Conservation (phyloP, 2,888 invertebrate species). For the Amphipyra tragopoginis region DNA sequence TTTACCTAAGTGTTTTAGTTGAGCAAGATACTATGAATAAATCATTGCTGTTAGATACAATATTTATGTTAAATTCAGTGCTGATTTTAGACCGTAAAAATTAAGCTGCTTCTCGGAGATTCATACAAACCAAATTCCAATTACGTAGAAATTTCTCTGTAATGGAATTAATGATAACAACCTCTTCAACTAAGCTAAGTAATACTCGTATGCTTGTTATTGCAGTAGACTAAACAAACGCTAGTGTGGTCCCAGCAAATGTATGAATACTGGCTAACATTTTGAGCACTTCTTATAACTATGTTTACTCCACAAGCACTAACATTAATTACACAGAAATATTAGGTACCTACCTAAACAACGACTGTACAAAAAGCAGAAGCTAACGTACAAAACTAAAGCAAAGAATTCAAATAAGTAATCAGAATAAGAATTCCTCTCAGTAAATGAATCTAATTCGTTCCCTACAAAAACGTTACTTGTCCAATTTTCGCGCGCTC, state of each 20-base stretch:
- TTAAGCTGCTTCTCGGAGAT: constrained; percentile 1
- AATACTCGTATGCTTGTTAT: neutral
- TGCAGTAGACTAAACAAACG: constrained; percentile 1
- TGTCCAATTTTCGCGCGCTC: constrained; percentile 30
- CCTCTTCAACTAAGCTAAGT: constrained; percentile 1
- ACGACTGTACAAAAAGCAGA: neutral
- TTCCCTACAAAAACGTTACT: constrained; percentile 25
- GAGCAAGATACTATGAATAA: constrained; percentile 22
- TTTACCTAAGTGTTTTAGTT: constrained; percentile 34
- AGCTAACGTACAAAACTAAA: neutral
- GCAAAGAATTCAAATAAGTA: neutral
- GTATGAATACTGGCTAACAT: neutral
- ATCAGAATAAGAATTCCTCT: constrained; percentile 1
- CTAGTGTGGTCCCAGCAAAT: constrained; percentile 2
- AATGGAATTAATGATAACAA: neutral
- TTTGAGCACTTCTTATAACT: neutral
- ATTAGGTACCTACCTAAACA: neutral
- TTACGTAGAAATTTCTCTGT: neutral
- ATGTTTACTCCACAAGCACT: neutral
- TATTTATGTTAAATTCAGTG: constrained; percentile 6
- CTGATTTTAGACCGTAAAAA: constrained; percentile 11
- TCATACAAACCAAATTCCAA: neutral
- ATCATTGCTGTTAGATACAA: constrained; percentile 15
- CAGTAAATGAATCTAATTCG: constrained; percentile 18
- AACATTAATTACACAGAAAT: neutral